Evolutionary conservation across 2,888 invertebrate genomes (phyloP).

Genomic region (Pristionchus exspectatus): DNA sequence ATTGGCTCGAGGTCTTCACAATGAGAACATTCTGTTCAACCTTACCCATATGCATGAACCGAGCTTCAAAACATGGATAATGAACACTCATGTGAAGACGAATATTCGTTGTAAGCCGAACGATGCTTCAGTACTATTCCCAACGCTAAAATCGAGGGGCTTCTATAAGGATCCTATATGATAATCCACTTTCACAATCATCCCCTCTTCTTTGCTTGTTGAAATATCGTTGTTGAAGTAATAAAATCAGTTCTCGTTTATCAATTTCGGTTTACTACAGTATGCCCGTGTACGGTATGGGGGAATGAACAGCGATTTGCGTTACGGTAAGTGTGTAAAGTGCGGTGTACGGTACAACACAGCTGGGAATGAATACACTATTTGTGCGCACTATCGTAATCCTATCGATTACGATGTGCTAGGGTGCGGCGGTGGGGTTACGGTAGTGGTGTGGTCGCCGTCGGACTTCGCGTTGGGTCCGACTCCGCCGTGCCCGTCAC

Average conservation of each 20-base stretch:
- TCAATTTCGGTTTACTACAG: slow-evolving; percentile 12
- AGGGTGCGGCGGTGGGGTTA: neutral
- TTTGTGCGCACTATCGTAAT: neutral
- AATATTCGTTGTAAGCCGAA: too few species aligned
- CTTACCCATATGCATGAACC: too few species aligned
- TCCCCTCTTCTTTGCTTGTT: neutral
- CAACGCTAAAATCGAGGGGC: too few species aligned
- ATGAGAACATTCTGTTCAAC: too few species aligned
- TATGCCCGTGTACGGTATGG: slow-evolving; percentile 10
- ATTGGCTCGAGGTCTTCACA: too few species aligned
- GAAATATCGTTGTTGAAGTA: neutral
- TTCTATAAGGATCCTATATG: too few species aligned
- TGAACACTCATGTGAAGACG: too few species aligned
- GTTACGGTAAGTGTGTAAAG: neutral
- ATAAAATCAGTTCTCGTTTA: slow-evolving; percentile 29
- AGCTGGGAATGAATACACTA: neutral
- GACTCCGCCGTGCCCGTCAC: neutral
- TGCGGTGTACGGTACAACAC: neutral
- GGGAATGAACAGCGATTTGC: slow-evolving; percentile 28
- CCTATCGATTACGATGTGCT: neutral
- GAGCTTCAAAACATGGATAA: too few species aligned
- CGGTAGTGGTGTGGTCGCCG: neutral
- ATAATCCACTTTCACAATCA: neutral
- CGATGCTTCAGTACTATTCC: too few species aligned
- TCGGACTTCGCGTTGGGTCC: neutral